Evolutionary conservation across 1,140 invertebrate genomes (phyloP).

Genomic region (Ruditapes philippinarum): DNA sequence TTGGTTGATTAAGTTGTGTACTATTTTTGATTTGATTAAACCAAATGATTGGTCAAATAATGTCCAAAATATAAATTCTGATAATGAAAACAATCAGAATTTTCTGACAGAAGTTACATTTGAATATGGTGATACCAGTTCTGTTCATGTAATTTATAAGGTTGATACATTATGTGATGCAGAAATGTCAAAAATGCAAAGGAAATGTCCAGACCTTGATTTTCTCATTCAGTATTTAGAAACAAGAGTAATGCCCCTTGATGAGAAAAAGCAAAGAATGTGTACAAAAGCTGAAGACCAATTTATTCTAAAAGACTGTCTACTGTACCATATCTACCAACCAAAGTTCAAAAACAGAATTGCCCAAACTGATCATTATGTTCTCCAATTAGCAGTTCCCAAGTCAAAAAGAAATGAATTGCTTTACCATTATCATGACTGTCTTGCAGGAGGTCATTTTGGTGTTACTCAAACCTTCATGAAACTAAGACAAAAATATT

Average conservation of each 20-base stretch:
- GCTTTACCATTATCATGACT: slow-evolving; percentile 48
- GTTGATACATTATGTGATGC: neutral
- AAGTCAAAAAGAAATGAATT: too few species aligned
- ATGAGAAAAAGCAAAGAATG: slow-evolving; percentile 48
- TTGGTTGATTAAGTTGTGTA: too few species aligned
- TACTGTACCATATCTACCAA: slow-evolving; percentile 28
- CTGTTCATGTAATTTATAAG: neutral
- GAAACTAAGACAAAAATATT: slow-evolving; percentile 14
- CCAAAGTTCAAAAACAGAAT: slow-evolving; percentile 15
- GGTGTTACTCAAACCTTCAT: neutral
- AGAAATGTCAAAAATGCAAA: neutral
- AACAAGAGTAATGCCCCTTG: slow-evolving; percentile 20
- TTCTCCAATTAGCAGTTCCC: slow-evolving; percentile 24
- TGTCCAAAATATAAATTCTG: too few species aligned
- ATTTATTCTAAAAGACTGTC: slow-evolving; percentile 50
- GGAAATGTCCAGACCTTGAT: slow-evolving; percentile 9
- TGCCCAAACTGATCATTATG: neutral
- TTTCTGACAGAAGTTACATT: neutral
- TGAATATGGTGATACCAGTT: neutral
- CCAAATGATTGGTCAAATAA: too few species aligned
- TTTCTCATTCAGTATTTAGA: slow-evolving; percentile 50
- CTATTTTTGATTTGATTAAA: too few species aligned
- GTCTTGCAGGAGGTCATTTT: slow-evolving; percentile 32
- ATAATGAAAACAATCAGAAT: too few species aligned
- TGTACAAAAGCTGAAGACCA: slow-evolving; percentile 27